Conservation (phyloP, 1,140 invertebrate species). For the Tyrophagus putrescentiae region DNA sequence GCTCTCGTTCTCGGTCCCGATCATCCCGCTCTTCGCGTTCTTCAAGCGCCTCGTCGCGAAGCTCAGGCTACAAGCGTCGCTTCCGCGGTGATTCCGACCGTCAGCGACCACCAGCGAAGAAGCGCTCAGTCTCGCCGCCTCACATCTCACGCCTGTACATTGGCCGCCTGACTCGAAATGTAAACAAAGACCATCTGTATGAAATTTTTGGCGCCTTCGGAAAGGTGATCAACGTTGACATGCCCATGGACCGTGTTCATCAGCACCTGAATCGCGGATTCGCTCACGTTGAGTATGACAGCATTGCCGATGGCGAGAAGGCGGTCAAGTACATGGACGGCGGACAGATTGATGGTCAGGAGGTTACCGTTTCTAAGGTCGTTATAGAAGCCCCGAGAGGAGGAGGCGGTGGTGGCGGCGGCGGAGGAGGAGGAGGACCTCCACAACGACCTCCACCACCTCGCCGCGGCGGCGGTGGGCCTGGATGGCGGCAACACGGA, state of each 20-base stretch:
- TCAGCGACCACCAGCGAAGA: conserved; percentile 33
- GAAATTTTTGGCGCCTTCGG: conserved; percentile 93
- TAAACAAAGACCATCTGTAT: conserved; percentile 70
- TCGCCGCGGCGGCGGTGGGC: conserved; percentile 35
- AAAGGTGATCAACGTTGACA: conserved; percentile 71
- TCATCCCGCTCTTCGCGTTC: conserved; percentile 27
- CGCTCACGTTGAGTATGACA: conserved; percentile 87
- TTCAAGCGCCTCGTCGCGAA: conserved; percentile 26
- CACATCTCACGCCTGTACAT: conserved; percentile 81
- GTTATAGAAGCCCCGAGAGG: conserved; percentile 56
- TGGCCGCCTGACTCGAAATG: conserved; percentile 74
- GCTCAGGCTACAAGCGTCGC: conserved; percentile 17
- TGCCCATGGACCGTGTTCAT: conserved; percentile 70
- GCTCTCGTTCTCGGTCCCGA: conserved; percentile 25
- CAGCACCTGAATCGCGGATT: conserved; percentile 68
- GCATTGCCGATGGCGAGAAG: conserved; percentile 85
- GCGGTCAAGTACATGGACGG: conserved; percentile 99
- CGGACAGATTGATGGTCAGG: conserved; percentile 67
- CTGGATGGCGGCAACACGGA: conserved; percentile 43
- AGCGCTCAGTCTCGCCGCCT: conserved; percentile 52
- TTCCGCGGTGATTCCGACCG: conserved; percentile 15
- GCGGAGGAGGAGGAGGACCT: neutral
- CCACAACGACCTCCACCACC: conserved; percentile 35
- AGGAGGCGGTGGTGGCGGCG: conserved; percentile 2
- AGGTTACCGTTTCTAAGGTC: conserved; percentile 77